phyloP scores from a whole-genome alignment of 2,113 vertebrate genomes.

The Microtus ochrogaster region DNA sequence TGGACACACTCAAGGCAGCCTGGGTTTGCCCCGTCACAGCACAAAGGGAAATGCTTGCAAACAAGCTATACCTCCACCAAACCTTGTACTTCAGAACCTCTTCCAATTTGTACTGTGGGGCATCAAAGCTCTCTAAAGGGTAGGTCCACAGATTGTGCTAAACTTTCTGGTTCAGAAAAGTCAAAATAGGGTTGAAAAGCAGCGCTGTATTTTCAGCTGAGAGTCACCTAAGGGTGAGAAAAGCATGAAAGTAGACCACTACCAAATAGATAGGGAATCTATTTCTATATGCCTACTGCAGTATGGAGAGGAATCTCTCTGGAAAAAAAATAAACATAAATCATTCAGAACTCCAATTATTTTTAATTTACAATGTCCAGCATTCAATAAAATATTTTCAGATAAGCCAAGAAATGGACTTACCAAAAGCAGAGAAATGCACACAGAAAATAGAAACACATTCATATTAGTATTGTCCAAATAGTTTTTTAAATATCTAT shows the following conservation, averaged over 20 bases:
- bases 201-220: background rate
- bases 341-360: background rate
- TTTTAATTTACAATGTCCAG: too few species aligned
- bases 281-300: too few species aligned
- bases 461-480: background rate
- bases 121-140: background rate
- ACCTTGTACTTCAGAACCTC: background rate
- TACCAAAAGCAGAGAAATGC: background rate
- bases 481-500: background rate
- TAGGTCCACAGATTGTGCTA: background rate
- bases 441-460: background rate
- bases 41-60: background rate
- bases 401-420: background rate
- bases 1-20: background rate
- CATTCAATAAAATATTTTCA: constrained; percentile 21
- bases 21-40: background rate
- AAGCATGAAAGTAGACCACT: background rate
- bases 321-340: background rate
- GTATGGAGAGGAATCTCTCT: background rate
- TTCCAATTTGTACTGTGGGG: background rate
- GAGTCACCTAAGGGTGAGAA: background rate
- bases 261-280: background rate
- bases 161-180: background rate
- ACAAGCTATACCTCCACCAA: background rate
- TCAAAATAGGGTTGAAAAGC: constrained; percentile 1